Conservation (phyloP, 92 coral and sea anemone genomes). For the Siderastrea radians region DNA sequence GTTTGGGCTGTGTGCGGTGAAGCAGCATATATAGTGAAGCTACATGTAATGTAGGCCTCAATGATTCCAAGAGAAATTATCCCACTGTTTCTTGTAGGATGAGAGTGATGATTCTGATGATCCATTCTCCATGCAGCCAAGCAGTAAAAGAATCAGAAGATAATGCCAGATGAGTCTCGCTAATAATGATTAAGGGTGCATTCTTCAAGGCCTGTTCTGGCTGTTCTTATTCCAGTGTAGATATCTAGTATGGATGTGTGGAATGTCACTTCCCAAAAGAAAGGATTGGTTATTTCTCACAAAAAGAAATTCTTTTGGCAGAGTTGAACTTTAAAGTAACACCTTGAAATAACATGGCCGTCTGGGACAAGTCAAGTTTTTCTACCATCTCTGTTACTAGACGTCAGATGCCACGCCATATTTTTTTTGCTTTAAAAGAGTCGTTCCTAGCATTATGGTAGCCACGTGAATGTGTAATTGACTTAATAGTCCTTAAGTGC, state of each 20-base stretch:
- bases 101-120: slow-evolving; percentile 88
- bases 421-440: too few relatives aligned
- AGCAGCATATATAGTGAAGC: too few relatives aligned
- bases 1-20: neutral
- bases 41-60: too few relatives aligned
- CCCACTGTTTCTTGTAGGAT: slow-evolving; percentile 33
- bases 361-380: too few relatives aligned
- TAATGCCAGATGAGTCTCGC: slow-evolving; percentile 39
- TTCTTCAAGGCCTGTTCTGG: neutral
- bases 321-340: neutral
- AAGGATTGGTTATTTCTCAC: neutral
- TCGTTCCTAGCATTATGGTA: too few relatives aligned
- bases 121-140: slow-evolving; percentile 85
- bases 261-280: neutral
- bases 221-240: neutral
- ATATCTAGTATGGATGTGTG: too few relatives aligned
- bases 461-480: too few relatives aligned
- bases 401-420: too few relatives aligned
- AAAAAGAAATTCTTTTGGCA: neutral
- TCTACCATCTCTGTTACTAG: too few relatives aligned
- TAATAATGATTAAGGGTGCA: too few relatives aligned
- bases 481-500: too few relatives aligned
- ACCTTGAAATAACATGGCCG: too few relatives aligned
- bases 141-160: slow-evolving; percentile 75
- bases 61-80: neutral